Base-by-base conservation (phyloP, 2,113 vertebrate genomes). In the Neolamprologus devosi region DNA sequence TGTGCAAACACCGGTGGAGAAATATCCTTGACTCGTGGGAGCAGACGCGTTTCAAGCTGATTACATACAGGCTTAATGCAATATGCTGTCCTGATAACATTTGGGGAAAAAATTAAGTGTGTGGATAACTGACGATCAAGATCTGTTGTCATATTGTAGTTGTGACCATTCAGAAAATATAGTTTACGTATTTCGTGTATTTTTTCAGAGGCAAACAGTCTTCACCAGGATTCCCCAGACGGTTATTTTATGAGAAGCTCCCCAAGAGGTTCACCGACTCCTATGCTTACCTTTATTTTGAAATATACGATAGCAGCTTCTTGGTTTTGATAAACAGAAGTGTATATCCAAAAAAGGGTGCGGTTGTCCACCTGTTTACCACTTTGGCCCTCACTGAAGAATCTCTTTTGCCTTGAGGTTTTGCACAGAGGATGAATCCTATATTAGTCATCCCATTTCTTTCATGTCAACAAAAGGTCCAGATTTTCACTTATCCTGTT, bases 161-260 rank as follows among this genome's bases (percentile, higher is more conserved):
- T 28, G 40, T n/a, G 8, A 21, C 30, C 1, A 37, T 83, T 26
- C 68, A 45, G 26, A 51, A 51, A 85, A 35, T 7, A 4, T 26
- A 5, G 4, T 70, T 23, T 70, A 11, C 14, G 19, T 11, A 21
- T 55, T 28, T 28, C 1, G 8, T 16, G 19, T 23, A 19, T 85
- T 16, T 40, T 9, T 9, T 42, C 4, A 2, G 17, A 55, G 63
- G 23, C 21, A 42, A 13, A 13, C 11, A 70, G 37, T 3, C 7
- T 19, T 42, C 5, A 5, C 63, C 21, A 40, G 33, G 19, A 63
- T 65, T 3, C 6, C 33, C 60, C 60, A 12, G 19, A 68, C 0
- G 0, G 35, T 3, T 42, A 16, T 70, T 42, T 70, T 0, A 6
- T 42, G 37, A 42, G 0, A 42, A 23, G 12, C 37, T 73, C 19